Base-by-base conservation (phyloP, 2,113 vertebrate genomes). In the Halcyon malimbica region DNA sequence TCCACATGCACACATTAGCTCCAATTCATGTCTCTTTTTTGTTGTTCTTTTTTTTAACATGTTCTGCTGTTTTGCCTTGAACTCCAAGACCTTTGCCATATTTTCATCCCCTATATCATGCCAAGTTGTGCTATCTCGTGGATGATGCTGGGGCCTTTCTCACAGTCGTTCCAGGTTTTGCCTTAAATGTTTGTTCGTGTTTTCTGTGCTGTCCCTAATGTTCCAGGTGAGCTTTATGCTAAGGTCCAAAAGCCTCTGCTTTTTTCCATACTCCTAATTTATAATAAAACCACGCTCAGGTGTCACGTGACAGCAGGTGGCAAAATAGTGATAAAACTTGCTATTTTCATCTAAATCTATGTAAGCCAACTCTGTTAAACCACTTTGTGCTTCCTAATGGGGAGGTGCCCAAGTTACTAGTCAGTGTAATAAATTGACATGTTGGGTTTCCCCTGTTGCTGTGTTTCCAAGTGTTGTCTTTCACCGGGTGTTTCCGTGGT, bases 121-220 rank as follows among this genome's bases (percentile, higher is more conserved):
- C 37, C 37, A 23, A 44, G 33, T 51, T 50, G 42, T 10, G 8
- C 19, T 67, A 0, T 53, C 16, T 33, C 42, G 18, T 2, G 1
- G 44, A 11, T 28, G 54, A 19, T 41, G 20, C 48, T 63, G 4
- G 0, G 0, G 13, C 9, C 11, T 64, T 42, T 81, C 23, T 75
- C 39, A 16, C 3, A 26, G 28, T 18, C 24, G 17, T 74, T 69
- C 54, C 6, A 37, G 33, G 5, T 83, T 77, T 80, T 77, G 18
- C 26, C n/a, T 65, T 77, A 53, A 80, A 41, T 6, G 8, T 63
- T 44, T 44, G 2, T 62, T 79, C 1, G 0, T 41, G 14, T 89
- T 68, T 76, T 56, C 44, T 44, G 0, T 69, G 29, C 11, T 85
- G 17, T 44, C 16, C 15, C 9, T 41, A 39, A 13, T 46, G 19